A percentile compares a stretch with the other conserved stretches of the same genome.
Evolutionary conservation across 2,113 vertebrate species (phyloP).

Genomic region (Tricholaema leucomelas): DNA sequence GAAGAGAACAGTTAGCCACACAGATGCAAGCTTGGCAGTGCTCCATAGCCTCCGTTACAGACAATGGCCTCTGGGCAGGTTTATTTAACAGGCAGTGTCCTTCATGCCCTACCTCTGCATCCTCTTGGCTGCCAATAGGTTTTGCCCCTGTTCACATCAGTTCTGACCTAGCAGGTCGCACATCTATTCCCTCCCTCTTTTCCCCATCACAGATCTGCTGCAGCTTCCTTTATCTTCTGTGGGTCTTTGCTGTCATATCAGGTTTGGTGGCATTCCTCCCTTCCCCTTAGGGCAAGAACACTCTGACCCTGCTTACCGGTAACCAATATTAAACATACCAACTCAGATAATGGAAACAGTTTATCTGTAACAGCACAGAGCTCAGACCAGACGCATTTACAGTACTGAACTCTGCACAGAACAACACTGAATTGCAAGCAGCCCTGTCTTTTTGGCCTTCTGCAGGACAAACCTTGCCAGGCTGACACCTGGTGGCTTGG

Average conservation of each 20-base stretch:
- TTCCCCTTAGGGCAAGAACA: neutral
- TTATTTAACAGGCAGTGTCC: neutral
- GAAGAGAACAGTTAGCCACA: neutral
- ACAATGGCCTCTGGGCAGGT: neutral
- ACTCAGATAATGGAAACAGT: neutral
- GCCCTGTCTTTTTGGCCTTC: neutral
- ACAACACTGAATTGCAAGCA: neutral
- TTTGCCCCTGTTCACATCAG: neutral
- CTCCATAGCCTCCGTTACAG: neutral
- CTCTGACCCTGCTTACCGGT: neutral
- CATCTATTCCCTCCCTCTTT: neutral
- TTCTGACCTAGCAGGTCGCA: neutral
- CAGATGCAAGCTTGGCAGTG: neutral
- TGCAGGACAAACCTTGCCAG: neutral
- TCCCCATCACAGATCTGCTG: accelerated
- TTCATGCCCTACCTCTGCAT: neutral
- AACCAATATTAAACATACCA: accelerated
- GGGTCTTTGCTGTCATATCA: neutral
- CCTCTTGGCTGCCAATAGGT: neutral
- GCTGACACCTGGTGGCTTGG: neutral
- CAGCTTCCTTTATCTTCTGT: neutral
- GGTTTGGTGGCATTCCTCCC: neutral
- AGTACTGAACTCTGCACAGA: neutral
- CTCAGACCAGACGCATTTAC: neutral
- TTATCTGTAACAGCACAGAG: neutral